Conservation (phyloP, 2,888 invertebrate genomes). For the Schizaphis graminum region DNA sequence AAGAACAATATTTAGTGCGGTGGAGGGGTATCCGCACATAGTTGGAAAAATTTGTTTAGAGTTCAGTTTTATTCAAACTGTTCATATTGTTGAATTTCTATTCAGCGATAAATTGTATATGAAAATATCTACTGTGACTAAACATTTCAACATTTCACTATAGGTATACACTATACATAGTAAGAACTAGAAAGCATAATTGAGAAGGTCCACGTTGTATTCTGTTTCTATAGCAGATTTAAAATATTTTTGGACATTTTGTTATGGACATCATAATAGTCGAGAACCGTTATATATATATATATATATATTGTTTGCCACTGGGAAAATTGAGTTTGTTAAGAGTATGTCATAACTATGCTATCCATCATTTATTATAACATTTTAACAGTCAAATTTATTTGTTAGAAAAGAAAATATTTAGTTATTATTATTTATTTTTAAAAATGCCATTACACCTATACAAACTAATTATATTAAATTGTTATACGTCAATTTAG, state of each 20-base stretch:
- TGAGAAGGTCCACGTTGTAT: neutral
- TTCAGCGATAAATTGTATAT: slow-evolving; percentile 8
- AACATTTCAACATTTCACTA: slow-evolving; percentile 23
- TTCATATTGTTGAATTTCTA: slow-evolving; percentile 28
- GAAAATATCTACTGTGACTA: slow-evolving; percentile 46
- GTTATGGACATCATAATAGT: slow-evolving; percentile 30
- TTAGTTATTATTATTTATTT: neutral
- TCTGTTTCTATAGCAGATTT: neutral
- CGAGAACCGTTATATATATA: neutral
- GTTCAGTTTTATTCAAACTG: slow-evolving; percentile 9
- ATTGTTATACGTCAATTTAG: neutral
- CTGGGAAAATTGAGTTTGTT: neutral
- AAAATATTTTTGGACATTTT: slow-evolving; percentile 45
- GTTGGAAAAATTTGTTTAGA: neutral
- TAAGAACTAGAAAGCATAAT: slow-evolving; percentile 5
- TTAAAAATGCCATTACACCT: neutral
- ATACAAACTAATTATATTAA: slow-evolving; percentile 9
- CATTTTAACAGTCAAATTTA: neutral
- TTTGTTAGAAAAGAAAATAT: slow-evolving; percentile 36
- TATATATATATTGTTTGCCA: neutral
- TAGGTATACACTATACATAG: neutral
- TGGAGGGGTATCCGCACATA: neutral
- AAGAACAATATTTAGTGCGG: neutral
- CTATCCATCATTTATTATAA: neutral
- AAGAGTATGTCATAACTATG: slow-evolving; percentile 24